A percentile compares a stretch with the other conserved stretches of the same genome.
phyloP scores from a whole-genome alignment of 2,888 invertebrate genomes.

The Branchipolynoe longqiensis region DNA sequence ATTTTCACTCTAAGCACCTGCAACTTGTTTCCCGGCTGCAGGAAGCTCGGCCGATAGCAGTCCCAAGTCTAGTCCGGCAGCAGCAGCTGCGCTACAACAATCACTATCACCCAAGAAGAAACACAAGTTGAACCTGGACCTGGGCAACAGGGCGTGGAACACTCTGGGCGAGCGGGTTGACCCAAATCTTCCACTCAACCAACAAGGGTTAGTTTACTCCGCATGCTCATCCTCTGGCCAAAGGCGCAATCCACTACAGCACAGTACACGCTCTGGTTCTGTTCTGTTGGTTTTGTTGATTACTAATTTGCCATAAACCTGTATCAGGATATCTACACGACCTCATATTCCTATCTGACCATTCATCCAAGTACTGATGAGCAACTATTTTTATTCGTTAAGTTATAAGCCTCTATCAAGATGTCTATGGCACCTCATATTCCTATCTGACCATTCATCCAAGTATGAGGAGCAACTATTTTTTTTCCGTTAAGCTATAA shows the following conservation, averaged over 20 bases:
- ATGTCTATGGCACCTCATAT: too few species aligned
- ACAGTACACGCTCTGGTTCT: background rate
- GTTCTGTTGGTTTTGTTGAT: background rate
- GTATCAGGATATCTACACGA: too few species aligned
- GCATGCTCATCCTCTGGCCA: background rate
- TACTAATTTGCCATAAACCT: too few species aligned
- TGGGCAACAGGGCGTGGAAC: conserved; percentile 84
- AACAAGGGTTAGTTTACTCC: conserved; percentile 89
- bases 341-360: too few species aligned
- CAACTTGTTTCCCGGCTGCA: conserved; percentile 16
- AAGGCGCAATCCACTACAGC: background rate
- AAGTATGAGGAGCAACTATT: too few species aligned
- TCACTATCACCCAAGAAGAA: conserved; percentile 64
- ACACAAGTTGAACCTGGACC: conserved; percentile 82
- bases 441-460: too few species aligned
- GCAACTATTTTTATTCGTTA: too few species aligned
- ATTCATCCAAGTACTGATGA: too few species aligned
- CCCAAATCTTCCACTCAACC: conserved; percentile 90
- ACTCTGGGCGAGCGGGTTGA: conserved; percentile 89
- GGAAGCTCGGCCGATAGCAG: conserved; percentile 59
- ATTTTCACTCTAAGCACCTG: background rate
- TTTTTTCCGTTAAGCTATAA: too few species aligned
- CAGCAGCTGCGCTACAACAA: conserved; percentile 42
- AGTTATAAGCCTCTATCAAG: too few species aligned
- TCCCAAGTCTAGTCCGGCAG: conserved; percentile 57